phyloP scores from a whole-genome alignment of 1,140 invertebrate genomes.

The Microplitis demolitor region DNA sequence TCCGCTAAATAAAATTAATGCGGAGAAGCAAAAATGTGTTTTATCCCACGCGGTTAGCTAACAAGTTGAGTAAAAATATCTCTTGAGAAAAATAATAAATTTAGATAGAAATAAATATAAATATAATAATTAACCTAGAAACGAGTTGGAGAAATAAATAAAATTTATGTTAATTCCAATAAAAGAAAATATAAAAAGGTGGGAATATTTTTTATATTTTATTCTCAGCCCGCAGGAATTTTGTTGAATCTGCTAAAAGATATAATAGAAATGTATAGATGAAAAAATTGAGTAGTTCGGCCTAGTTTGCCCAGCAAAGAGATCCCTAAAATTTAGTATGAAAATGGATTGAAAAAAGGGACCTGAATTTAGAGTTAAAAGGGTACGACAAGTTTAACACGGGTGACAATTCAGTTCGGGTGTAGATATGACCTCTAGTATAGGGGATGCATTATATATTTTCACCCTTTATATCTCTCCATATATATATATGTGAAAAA shows the following conservation, averaged over 20 bases:
- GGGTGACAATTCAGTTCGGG: constrained; percentile 35
- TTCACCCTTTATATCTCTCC: neutral
- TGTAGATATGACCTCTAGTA: constrained; percentile 20
- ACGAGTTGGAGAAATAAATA: too few species aligned
- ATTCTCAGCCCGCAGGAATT: neutral
- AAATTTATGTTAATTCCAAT: too few species aligned
- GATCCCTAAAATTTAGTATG: neutral
- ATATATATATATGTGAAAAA: neutral
- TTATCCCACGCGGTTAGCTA: too few species aligned
- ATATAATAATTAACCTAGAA: too few species aligned
- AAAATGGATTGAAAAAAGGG: neutral
- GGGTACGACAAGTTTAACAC: constrained; percentile 12
- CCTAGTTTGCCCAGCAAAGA: constrained; percentile 9
- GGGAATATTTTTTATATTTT: too few species aligned
- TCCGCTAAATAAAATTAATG: too few species aligned
- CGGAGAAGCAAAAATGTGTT: too few species aligned
- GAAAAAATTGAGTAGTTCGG: neutral
- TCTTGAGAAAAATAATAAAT: too few species aligned
- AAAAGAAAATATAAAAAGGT: too few species aligned
- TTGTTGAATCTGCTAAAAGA: neutral
- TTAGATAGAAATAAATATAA: too few species aligned
- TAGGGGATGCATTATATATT: neutral
- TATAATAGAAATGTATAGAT: too few species aligned
- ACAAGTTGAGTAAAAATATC: too few species aligned
- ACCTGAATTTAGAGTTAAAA: neutral